These are phyloP conservation scores for Sebastes nivosus DNA, from an alignment of 2,797 vertebrate genomes.

Conservation along the genomic window DNA sequence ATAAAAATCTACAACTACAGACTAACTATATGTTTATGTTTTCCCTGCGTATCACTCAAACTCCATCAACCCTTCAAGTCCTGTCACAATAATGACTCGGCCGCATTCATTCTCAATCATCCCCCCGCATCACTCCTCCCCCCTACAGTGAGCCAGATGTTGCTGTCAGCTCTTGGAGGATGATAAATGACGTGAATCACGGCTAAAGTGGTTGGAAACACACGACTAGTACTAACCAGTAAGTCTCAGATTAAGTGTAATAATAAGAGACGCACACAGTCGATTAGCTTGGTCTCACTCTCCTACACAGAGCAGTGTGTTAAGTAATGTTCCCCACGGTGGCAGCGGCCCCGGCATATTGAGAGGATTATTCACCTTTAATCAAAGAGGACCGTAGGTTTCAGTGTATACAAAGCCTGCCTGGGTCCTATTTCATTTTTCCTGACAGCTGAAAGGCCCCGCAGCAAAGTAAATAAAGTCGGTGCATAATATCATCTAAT, in stretches of 20 bases:
- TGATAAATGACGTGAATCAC: slow-evolving; percentile 44
- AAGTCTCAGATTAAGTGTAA: neutral
- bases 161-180: slow-evolving; percentile 34
- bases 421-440: slow-evolving; percentile 15
- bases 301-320: neutral
- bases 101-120: slow-evolving; percentile 43
- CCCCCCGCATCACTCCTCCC: neutral
- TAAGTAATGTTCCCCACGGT: neutral
- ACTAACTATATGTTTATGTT: neutral
- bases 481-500: slow-evolving; percentile 26
- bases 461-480: slow-evolving; percentile 40
- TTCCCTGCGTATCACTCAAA: neutral
- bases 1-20: neutral
- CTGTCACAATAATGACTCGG: neutral
- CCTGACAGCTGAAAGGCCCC: slow-evolving; percentile 17
- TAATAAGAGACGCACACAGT: neutral
- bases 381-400: neutral
- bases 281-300: neutral
- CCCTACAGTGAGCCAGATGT: slow-evolving; percentile 40
- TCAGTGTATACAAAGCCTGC: neutral
- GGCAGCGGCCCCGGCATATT: neutral
- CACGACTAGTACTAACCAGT: neutral
- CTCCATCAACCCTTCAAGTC: neutral
- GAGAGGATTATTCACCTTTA: slow-evolving; percentile 23
- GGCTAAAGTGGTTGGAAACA: slow-evolving; percentile 13